These are phyloP conservation scores for Hylyphantes graminicola DNA, from an alignment of 1,140 invertebrate genomes.

Conservation along the genomic window DNA sequence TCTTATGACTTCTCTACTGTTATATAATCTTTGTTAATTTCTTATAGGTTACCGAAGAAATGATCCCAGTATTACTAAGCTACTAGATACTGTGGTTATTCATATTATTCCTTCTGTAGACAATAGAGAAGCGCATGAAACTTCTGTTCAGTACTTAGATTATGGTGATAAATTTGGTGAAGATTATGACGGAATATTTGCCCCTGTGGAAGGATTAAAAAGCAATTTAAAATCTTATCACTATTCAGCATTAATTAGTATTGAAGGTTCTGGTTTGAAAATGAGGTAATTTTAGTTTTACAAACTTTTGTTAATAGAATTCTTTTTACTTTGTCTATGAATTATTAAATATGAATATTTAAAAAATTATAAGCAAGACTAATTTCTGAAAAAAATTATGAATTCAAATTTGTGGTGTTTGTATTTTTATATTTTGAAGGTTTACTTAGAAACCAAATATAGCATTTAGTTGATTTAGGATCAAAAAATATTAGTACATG, in stretches of 20 bases:
- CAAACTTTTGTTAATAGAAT: neutral
- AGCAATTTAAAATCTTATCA: conserved; percentile 54
- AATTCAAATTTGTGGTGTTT: too few species aligned
- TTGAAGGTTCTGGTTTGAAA: conserved; percentile 74
- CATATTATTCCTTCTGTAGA: conserved; percentile 80
- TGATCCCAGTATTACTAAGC: conserved; percentile 73
- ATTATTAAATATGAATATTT: neutral
- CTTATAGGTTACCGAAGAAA: conserved; percentile 74
- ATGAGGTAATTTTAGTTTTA: conserved; percentile 69
- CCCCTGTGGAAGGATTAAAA: conserved; percentile 53
- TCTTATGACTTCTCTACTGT: neutral
- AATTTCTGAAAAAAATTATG: too few species aligned
- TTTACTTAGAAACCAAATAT: too few species aligned
- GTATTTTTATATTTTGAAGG: too few species aligned
- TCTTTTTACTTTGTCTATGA: conserved; percentile 66
- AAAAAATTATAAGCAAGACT: too few species aligned
- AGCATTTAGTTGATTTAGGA: too few species aligned
- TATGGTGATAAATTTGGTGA: conserved; percentile 59
- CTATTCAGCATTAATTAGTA: conserved; percentile 72
- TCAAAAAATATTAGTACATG: too few species aligned
- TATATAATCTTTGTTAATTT: neutral
- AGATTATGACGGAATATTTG: conserved; percentile 52
- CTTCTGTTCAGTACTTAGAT: conserved; percentile 64
- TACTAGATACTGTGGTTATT: conserved; percentile 80
- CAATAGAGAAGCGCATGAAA: conserved; percentile 19